Evolutionary conservation across 2,888 invertebrate genomes (phyloP), one percentile per base, ranked within the genome.

Genomic region (Micoletzkya japonica): DNA sequence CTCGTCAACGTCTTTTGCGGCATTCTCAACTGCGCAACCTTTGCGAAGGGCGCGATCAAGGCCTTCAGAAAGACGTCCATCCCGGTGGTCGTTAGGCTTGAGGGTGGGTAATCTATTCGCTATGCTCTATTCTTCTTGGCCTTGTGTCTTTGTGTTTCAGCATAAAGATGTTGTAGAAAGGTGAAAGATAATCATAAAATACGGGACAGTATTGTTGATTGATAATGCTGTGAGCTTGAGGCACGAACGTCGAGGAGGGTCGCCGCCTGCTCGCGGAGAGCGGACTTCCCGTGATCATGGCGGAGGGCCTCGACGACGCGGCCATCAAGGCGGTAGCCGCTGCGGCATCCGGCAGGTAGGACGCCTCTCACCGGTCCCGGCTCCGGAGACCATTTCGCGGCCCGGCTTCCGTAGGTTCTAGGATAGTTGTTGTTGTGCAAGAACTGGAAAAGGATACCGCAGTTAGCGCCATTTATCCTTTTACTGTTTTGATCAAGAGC

Each of bases 1-100:
- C 90, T 99, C 73, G 95, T 99, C 0, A 99, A 99, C 88, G 95
- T 99, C 2, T 98, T 99, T 89, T 98, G 95, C 77, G 95, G 98
- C 70, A 99, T 99, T 86, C 97, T 99, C 0, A 95, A 98, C 88
- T 99, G 98, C 88, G 93, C 91, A 4, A 95, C 92, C 0, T 93
- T 99, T 81, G 98, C 98, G 0, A 93, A 92, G 83, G 98, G 98
- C 54, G 92, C 98, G 79, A 91, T 96, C 4, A 90, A 91, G 72
- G 96, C 97, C 2, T 91, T 92, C 77, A 91, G 91, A 86, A 90
- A 90, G 69, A 90, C 49, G 14, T 32, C 92, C 73, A 90, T 95
- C 72, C 97, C 98, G 0, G 71, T 83, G 37, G 76, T 82, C 52
- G 82, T 81, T 4, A 76, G 84, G 28, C 76, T 84, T 10, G 82